Evolutionary conservation across 1,140 invertebrate species (phyloP), one percentile per base, ranked within the genome.

Genomic region (Chymomyza costata): DNA sequence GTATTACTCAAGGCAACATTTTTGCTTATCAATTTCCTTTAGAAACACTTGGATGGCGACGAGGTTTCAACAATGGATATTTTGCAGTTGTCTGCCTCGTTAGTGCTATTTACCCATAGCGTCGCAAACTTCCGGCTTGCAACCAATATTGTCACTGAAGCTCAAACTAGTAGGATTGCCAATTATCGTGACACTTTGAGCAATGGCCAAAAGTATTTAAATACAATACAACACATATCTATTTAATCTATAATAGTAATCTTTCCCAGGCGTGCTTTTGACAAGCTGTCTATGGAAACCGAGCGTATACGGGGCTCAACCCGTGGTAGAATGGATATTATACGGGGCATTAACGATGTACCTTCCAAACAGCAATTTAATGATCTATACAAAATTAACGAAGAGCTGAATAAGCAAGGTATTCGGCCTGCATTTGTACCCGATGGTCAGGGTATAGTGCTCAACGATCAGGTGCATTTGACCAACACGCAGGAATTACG

Each of bases 301-400:
- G 45, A 62, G 2, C 73, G 82, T 10, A 47, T 59, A 1, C 45
- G 32, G 0, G 82, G 82, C n/a, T 40, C 18, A 0, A 54, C 35
- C 0, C 37, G 11, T 6, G 76, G 68, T n/a, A 82, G 67, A 31
- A 37, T 73, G 25, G 78, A 83, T 40, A 63, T 84, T 7, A 84
- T 84, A 43, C 81, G 82, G 2, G 60, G 50, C 15, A 62, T 67
- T 2, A 84, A 84, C 39, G 71, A 84, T n/a, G 64, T 84, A 32
- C 81, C 76, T 3, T 63, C 68, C 7, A 51, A 52, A 1, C 69
- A 84, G 43, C 56, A 81, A 30, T 66, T 84, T 11, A 84, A 83
- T 35, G 82, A 84, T 61, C 40, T 84, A 0, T 83, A 55, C 21
- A 84, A 66, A 58, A 82, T 78, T 21, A 84, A 84, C 17, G 60